Evolutionary conservation across 2,113 vertebrate species (phyloP).

Genomic region (Poicephalus meyeri): DNA sequence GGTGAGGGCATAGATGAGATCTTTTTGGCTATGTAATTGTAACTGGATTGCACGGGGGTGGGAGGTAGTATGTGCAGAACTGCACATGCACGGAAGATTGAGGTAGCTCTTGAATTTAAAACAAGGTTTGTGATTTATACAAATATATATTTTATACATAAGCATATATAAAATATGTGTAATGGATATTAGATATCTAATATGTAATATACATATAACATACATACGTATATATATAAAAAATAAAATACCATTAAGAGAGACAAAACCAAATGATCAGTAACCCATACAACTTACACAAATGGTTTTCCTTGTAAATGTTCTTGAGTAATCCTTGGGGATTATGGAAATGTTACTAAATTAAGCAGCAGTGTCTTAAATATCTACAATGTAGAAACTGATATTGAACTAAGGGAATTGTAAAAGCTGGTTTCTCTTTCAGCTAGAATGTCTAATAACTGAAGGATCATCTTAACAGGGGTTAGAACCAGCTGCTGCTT

Average conservation of each 20-base stretch:
- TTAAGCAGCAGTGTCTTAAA: conserved; percentile 51
- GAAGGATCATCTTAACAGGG: conserved; percentile 1
- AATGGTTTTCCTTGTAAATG: conserved; percentile 60
- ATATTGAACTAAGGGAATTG: conserved; percentile 63
- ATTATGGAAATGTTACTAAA: conserved; percentile 51
- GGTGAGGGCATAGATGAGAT: not conserved
- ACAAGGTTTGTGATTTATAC: not conserved
- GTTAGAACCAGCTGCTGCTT: conserved; percentile 53
- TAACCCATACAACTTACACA: not conserved
- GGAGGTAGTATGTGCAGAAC: not conserved
- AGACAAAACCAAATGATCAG: conserved; percentile 31
- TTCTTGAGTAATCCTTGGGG: conserved; percentile 57
- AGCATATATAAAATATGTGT: not conserved
- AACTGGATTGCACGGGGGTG: rapidly evolving
- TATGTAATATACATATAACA: not conserved
- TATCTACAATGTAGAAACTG: conserved; percentile 9
- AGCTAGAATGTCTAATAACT: conserved; percentile 22
- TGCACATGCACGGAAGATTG: not conserved
- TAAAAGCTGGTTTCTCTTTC: conserved; percentile 35
- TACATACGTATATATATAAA: not conserved
- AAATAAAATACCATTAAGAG: not conserved
- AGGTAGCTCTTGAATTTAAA: not conserved
- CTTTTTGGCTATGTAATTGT: not conserved
- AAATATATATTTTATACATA: not conserved
- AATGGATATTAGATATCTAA: not conserved